A percentile compares a stretch with the other conserved stretches of the same genome.
Conservation (phyloP, 2,797 vertebrate genomes). For the Taenioides sp. region DNA sequence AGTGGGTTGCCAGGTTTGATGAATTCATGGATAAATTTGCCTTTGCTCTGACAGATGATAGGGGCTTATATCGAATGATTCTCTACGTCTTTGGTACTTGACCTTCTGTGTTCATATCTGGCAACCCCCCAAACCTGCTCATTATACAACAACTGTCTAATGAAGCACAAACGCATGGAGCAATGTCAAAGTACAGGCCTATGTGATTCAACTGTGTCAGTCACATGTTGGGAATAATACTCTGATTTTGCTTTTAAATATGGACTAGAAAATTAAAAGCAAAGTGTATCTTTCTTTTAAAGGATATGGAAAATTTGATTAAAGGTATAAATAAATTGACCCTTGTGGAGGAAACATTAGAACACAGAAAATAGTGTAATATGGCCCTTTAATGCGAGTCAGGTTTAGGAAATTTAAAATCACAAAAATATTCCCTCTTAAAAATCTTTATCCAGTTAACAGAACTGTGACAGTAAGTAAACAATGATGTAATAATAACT, state of each 20-base stretch:
- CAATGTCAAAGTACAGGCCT: neutral
- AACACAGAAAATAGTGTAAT: too few relatives aligned
- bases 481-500: neutral
- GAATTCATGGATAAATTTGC: neutral
- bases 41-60: neutral
- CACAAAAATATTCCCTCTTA: too few relatives aligned
- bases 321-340: too few relatives aligned
- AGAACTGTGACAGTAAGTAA: neutral
- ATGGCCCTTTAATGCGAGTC: too few relatives aligned
- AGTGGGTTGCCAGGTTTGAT: conserved; percentile 7
- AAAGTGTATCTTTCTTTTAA: too few relatives aligned
- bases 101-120: conserved; percentile 7
- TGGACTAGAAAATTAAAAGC: too few relatives aligned
- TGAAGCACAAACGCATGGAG: neutral
- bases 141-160: neutral
- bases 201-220: neutral
- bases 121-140: conserved; percentile 5
- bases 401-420: too few relatives aligned
- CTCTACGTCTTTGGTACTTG: neutral
- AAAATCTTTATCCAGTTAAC: too few relatives aligned
- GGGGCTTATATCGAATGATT: neutral
- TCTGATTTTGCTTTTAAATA: too few relatives aligned
- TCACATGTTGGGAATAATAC: too few relatives aligned
- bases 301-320: too few relatives aligned
- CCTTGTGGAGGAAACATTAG: too few relatives aligned